Evolutionary conservation across 2,888 invertebrate species (phyloP).

Genomic region (Myopa testacea): DNA sequence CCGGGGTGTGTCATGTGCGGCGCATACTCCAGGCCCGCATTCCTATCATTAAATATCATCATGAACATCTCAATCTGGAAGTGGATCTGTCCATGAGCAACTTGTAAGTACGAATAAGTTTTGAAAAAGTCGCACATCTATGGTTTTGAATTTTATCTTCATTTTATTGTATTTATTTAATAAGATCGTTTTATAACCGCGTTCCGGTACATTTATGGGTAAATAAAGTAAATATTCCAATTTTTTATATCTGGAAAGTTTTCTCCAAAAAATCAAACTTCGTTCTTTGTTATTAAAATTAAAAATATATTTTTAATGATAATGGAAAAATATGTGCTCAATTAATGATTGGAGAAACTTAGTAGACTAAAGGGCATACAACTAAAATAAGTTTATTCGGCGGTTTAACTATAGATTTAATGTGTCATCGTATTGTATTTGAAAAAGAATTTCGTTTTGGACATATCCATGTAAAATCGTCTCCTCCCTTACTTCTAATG

Average conservation of each 20-base stretch:
- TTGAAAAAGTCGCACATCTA: not conserved
- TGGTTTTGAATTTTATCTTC: not conserved
- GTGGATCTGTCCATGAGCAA: slow-evolving; percentile 88
- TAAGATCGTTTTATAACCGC: not conserved
- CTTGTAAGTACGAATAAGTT: slow-evolving; percentile 73
- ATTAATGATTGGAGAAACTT: slow-evolving; percentile 38
- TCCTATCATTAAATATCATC: slow-evolving; percentile 89
- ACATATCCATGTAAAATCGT: not conserved
- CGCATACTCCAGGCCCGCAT: slow-evolving; percentile 86
- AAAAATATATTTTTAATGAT: not conserved
- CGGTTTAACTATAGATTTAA: slow-evolving; percentile 24
- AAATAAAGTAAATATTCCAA: too few species aligned
- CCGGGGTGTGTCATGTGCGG: slow-evolving; percentile 78
- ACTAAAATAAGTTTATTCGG: slow-evolving; percentile 47
- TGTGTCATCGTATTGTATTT: slow-evolving; percentile 27
- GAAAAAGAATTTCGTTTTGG: slow-evolving; percentile 28
- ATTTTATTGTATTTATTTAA: not conserved
- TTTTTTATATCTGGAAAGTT: too few species aligned
- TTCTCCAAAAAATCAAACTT: too few species aligned
- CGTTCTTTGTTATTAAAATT: too few species aligned
- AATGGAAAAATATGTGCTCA: not conserved
- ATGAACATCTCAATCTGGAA: slow-evolving; percentile 80
- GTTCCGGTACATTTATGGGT: too few species aligned
- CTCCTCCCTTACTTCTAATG: slow-evolving; percentile 56
- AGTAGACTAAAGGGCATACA: slow-evolving; percentile 36